phyloP scores from a whole-genome alignment of 2,113 vertebrate species.

The Rhinoptilus africanus region DNA sequence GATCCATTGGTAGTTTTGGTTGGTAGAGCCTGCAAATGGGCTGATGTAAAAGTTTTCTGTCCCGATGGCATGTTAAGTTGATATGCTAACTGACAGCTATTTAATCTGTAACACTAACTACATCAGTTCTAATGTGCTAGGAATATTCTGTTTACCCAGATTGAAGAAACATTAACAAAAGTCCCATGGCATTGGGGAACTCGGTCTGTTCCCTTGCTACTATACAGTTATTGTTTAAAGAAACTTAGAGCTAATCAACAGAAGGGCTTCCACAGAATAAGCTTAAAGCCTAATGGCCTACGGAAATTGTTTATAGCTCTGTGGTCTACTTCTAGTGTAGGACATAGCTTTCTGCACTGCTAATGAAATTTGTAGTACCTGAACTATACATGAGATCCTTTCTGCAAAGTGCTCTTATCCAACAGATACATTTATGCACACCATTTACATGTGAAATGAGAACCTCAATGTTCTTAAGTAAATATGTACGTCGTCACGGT shows the following conservation, averaged over 20 bases:
- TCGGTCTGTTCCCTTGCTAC: background rate
- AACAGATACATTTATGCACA: background rate
- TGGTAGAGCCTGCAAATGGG: background rate
- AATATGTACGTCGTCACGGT: accelerated
- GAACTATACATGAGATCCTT: background rate
- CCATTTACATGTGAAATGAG: accelerated
- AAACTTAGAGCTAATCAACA: background rate
- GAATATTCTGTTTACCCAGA: background rate
- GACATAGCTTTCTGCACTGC: background rate
- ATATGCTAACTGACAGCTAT: background rate
- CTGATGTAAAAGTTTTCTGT: background rate
- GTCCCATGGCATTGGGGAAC: background rate
- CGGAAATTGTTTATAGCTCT: background rate
- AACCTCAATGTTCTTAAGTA: background rate
- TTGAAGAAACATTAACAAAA: background rate
- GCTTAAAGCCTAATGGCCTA: background rate
- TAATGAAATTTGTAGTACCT: background rate
- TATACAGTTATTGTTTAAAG: background rate
- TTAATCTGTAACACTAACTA: background rate
- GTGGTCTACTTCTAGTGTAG: background rate
- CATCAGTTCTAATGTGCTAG: background rate
- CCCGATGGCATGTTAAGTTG: background rate
- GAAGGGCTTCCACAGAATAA: background rate
- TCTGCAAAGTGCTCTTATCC: background rate
- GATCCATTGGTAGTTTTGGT: background rate